These are phyloP conservation scores for Cervus canadensis DNA, from an alignment of 2,113 vertebrate genomes.

Conservation along the genomic window DNA sequence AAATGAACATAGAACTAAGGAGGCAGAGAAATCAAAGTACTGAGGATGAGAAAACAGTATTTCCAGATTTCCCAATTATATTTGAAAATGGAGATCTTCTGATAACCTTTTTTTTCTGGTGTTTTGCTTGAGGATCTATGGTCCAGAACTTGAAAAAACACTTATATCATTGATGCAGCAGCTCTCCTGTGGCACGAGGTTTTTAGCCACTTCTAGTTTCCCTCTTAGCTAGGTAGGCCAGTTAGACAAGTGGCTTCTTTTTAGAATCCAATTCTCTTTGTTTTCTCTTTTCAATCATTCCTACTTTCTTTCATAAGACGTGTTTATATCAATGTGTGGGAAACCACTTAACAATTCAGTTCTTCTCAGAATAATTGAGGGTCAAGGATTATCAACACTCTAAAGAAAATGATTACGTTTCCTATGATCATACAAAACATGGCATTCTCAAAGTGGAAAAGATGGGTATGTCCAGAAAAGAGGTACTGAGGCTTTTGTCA, in stretches of 20 bases:
- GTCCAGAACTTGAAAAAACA: neutral
- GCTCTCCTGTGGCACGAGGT: neutral
- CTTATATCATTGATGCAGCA: neutral
- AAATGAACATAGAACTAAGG: neutral
- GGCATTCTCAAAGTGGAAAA: neutral
- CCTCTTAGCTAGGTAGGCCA: neutral
- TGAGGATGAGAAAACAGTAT: neutral
- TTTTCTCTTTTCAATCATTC: neutral
- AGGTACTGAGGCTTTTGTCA: neutral
- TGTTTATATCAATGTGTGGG: neutral
- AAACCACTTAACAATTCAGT: neutral
- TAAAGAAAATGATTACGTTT: neutral
- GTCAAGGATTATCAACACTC: neutral
- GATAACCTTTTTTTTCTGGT: neutral
- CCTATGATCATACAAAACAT: neutral
- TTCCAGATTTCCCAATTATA: neutral
- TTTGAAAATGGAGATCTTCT: neutral
- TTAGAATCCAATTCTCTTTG: neutral
- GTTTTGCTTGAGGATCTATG: neutral
- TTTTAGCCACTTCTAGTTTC: neutral
- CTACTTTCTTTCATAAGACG: neutral
- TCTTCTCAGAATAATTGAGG: neutral
- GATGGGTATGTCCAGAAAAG: neutral
- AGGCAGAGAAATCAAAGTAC: neutral
- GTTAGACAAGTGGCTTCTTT: neutral